Evolutionary conservation across 2,113 vertebrate species (phyloP).

Genomic region (Oryzias curvinotus): DNA sequence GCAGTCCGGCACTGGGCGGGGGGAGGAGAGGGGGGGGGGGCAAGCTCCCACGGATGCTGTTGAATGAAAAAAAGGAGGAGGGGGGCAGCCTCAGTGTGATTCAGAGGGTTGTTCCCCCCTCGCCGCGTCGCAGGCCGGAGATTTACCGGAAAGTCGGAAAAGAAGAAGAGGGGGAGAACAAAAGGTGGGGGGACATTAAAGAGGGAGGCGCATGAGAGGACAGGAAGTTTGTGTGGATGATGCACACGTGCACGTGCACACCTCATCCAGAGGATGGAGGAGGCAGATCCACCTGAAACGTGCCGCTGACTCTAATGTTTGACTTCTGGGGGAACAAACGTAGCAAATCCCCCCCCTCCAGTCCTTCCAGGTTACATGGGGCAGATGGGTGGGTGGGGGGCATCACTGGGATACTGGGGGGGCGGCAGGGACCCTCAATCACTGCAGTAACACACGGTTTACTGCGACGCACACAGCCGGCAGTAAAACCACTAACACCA

Average conservation of each 20-base stretch:
- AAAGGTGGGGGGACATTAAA: constrained; percentile 59
- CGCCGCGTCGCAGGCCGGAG: constrained; percentile 51
- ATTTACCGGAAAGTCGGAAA: constrained; percentile 54
- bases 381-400: constrained; percentile 70
- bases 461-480: constrained; percentile 55
- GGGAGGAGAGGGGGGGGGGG: constrained; percentile 4
- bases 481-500: constrained; percentile 48
- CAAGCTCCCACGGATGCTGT: no score
- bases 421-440: constrained; percentile 28
- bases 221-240: constrained; percentile 53
- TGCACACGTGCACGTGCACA: constrained; percentile 1
- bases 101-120: constrained; percentile 64
- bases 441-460: constrained; percentile 59
- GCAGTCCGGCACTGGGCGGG: constrained; percentile 44
- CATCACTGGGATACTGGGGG: constrained; percentile 61
- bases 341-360: neutral
- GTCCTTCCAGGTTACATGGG: constrained; percentile 13
- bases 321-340: no score
- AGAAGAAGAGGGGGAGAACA: constrained; percentile 17
- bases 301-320: no score
- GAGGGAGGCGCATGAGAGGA: constrained; percentile 23
- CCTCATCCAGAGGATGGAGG: constrained; percentile 32
- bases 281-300: constrained; percentile 37
- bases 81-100: constrained; percentile 47
- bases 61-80: neutral